These are phyloP conservation scores for Dunckerocampus dactyliophorus DNA, from an alignment of 2,113 vertebrate species.

Conservation along the genomic window DNA sequence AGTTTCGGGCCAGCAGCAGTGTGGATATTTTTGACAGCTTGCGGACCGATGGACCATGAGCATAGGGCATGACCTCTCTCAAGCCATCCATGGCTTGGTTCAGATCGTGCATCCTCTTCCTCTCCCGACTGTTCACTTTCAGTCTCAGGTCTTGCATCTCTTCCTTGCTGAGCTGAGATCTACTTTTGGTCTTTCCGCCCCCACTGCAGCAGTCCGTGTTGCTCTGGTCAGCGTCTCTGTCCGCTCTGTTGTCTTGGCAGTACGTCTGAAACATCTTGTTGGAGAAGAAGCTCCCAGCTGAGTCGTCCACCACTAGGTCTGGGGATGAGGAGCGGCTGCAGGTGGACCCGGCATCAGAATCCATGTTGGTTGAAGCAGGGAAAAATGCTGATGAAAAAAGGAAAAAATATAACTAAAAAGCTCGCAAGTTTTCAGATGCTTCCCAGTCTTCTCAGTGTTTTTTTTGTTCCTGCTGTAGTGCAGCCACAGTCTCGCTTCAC, in stretches of 20 bases:
- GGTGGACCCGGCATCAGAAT: slow-evolving; percentile 73
- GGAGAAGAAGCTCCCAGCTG: slow-evolving; percentile 64
- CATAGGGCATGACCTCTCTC: slow-evolving; percentile 80
- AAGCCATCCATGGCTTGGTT: slow-evolving; percentile 83
- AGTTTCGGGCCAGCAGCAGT: slow-evolving; percentile 78
- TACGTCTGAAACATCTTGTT: slow-evolving; percentile 74
- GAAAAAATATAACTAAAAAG: neutral
- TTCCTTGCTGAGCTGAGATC: slow-evolving; percentile 53
- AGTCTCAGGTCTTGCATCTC: slow-evolving; percentile 76
- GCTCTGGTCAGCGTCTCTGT: slow-evolving; percentile 12
- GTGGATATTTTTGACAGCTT: slow-evolving; percentile 83
- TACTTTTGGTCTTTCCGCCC: slow-evolving; percentile 41
- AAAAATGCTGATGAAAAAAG: neutral
- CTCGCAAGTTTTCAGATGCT: slow-evolving; percentile 2
- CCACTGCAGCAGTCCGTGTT: slow-evolving; percentile 22
- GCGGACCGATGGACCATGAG: slow-evolving; percentile 79
- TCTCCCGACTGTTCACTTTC: slow-evolving; percentile 80
- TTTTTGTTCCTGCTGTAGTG: slow-evolving; percentile 12
- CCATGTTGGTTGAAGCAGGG: slow-evolving; percentile 54
- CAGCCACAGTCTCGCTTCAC: slow-evolving; percentile 20
- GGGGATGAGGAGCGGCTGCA: slow-evolving; percentile 79
- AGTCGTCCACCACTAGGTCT: slow-evolving; percentile 71
- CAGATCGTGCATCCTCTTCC: slow-evolving; percentile 81
- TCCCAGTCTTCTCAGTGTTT: slow-evolving; percentile 1
- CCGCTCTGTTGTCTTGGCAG: slow-evolving; percentile 44